Evolutionary conservation across 2,888 invertebrate genomes (phyloP).

Genomic region (Drosophila kambysellisi): DNA sequence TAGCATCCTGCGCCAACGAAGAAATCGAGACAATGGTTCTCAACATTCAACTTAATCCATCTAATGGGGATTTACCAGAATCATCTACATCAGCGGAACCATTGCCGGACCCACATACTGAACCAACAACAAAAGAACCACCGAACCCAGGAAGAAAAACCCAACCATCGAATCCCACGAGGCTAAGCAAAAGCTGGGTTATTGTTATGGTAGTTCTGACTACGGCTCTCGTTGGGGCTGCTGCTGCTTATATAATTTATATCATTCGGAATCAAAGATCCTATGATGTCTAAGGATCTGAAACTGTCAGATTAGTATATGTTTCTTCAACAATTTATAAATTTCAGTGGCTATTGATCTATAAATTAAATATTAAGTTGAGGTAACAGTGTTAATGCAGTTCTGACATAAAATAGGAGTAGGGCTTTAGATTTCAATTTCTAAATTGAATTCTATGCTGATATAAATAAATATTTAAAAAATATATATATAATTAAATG

Average conservation of each 20-base stretch:
- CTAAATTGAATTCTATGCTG: too few species aligned
- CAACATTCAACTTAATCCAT: accelerated
- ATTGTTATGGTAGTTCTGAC: background rate
- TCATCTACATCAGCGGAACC: background rate
- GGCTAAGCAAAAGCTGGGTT: background rate
- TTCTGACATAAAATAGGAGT: too few species aligned
- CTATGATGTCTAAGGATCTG: slow-evolving; percentile 11
- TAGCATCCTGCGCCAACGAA: background rate
- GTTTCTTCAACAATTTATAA: too few species aligned
- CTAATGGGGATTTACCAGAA: background rate
- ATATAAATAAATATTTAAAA: too few species aligned
- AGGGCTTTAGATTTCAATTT: too few species aligned
- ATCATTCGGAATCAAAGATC: slow-evolving; percentile 2
- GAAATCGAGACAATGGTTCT: background rate
- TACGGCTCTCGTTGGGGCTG: background rate
- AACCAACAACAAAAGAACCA: background rate
- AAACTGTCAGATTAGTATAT: background rate
- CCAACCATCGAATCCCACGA: background rate
- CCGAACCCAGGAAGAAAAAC: background rate
- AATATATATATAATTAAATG: too few species aligned
- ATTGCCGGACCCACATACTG: too few species aligned
- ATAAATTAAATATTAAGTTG: background rate
- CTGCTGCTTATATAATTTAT: slow-evolving; percentile 4
- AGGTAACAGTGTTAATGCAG: too few species aligned
- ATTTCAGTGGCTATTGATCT: background rate